Conservation (phyloP, 64 coral and sea anemone genomes). For the Montipora foliosa region DNA sequence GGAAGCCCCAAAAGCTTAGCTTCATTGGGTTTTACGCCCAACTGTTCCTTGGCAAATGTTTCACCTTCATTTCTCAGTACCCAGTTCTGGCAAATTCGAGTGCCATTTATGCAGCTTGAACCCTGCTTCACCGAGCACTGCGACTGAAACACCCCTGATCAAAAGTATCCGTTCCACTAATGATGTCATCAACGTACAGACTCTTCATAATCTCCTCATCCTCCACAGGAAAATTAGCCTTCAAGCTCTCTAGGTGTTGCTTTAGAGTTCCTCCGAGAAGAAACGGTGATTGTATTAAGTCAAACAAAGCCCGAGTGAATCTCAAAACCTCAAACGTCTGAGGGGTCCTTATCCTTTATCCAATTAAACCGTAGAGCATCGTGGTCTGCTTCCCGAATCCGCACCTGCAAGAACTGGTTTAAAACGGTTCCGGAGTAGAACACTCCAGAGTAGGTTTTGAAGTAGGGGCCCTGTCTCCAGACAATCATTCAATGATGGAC, state of each 20-base stretch:
- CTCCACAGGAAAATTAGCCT: neutral
- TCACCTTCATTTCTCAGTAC: conserved; percentile 7
- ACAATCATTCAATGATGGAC: conserved; percentile 18
- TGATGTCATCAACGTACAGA: conserved; percentile 65
- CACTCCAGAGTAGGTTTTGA: conserved; percentile 30
- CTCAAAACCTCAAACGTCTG: neutral
- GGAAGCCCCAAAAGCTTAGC: conserved; percentile 45
- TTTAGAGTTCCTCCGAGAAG: conserved; percentile 37
- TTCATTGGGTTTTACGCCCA: conserved; percentile 58
- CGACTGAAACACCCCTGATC: conserved; percentile 27
- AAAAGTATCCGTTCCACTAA: neutral
- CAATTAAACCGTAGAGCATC: conserved; percentile 9
- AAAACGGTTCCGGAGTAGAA: neutral
- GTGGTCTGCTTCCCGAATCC: neutral
- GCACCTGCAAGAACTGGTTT: conserved; percentile 33
- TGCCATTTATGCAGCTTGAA: conserved; percentile 69
- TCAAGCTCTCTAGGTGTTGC: neutral
- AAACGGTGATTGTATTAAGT: conserved; percentile 52
- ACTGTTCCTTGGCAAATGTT: conserved; percentile 60
- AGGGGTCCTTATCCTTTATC: conserved; percentile 17
- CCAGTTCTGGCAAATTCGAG: conserved; percentile 28
- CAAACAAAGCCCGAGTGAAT: conserved; percentile 41
- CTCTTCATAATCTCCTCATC: conserved; percentile 43
- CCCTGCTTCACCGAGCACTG: conserved; percentile 43
- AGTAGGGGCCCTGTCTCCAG: neutral